Conservation (phyloP, 2,888 invertebrate genomes). For the Melieria crassipennis region DNA sequence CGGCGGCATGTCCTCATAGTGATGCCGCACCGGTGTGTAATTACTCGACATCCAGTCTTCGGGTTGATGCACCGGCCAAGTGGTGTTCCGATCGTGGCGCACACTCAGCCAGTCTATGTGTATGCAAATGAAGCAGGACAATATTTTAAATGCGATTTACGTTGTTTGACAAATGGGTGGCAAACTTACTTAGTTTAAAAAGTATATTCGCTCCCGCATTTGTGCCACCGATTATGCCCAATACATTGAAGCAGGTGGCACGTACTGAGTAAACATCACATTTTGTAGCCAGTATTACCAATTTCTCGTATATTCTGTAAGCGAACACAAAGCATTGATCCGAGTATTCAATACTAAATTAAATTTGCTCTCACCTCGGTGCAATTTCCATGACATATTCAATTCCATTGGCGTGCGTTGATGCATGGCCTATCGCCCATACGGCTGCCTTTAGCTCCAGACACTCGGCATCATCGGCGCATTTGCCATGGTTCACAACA, state of each 20-base stretch:
- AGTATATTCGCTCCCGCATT: constrained; percentile 84
- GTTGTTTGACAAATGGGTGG: background rate
- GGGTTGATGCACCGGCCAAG: constrained; percentile 79
- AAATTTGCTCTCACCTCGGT: constrained; percentile 50
- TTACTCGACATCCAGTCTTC: constrained; percentile 69
- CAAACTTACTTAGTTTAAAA: constrained; percentile 72
- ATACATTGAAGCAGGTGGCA: constrained; percentile 87
- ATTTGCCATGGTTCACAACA: constrained; percentile 67
- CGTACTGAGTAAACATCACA: constrained; percentile 87
- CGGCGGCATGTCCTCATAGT: constrained; percentile 63
- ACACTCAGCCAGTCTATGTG: constrained; percentile 77
- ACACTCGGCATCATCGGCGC: constrained; percentile 75
- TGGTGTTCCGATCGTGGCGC: constrained; percentile 79
- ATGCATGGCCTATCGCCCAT: constrained; percentile 89
- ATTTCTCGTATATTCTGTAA: constrained; percentile 62
- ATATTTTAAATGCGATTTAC: constrained; percentile 5
- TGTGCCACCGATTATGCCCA: constrained; percentile 84
- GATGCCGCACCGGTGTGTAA: constrained; percentile 66
- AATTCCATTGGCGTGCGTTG: constrained; percentile 80
- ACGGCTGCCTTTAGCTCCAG: constrained; percentile 85
- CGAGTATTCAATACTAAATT: background rate
- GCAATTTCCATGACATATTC: constrained; percentile 71
- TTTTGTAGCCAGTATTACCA: constrained; percentile 77
- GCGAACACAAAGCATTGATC: background rate
- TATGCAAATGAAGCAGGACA: background rate